Evolutionary conservation across 2,113 vertebrate genomes (phyloP).

Genomic region (Columba janthina): DNA sequence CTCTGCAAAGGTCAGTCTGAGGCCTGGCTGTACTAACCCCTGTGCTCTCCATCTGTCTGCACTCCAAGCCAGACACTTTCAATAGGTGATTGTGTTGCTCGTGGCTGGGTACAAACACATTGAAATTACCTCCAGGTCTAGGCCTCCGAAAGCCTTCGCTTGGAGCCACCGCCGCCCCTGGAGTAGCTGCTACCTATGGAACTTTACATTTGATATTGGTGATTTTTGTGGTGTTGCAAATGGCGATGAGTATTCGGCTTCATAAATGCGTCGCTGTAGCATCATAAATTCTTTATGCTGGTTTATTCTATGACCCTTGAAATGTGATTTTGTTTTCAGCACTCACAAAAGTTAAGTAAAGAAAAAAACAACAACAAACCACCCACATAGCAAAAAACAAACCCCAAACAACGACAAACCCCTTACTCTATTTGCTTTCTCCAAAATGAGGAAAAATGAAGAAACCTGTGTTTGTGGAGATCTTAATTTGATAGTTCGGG

Average conservation of each 20-base stretch:
- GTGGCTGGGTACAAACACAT: conserved; percentile 66
- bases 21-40: conserved; percentile 71
- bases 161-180: background rate
- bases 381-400: background rate
- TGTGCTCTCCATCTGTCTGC: conserved; percentile 67
- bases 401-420: too few species aligned
- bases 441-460: conserved; percentile 73
- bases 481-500: conserved; percentile 32
- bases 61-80: conserved; percentile 67
- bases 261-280: background rate
- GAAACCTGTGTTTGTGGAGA: background rate
- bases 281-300: background rate
- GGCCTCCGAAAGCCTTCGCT: background rate
- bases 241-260: conserved; percentile 1
- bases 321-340: background rate
- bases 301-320: conserved; percentile 36
- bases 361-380: background rate
- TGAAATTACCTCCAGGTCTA: conserved; percentile 52
- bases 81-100: conserved; percentile 75
- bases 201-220: background rate
- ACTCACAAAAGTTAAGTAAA: background rate
- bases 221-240: background rate
- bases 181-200: conserved; percentile 41
- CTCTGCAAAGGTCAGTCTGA: conserved; percentile 68
- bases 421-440: background rate